Evolutionary conservation across 2,797 vertebrate genomes (phyloP).

Genomic region (Mus minutoides): DNA sequence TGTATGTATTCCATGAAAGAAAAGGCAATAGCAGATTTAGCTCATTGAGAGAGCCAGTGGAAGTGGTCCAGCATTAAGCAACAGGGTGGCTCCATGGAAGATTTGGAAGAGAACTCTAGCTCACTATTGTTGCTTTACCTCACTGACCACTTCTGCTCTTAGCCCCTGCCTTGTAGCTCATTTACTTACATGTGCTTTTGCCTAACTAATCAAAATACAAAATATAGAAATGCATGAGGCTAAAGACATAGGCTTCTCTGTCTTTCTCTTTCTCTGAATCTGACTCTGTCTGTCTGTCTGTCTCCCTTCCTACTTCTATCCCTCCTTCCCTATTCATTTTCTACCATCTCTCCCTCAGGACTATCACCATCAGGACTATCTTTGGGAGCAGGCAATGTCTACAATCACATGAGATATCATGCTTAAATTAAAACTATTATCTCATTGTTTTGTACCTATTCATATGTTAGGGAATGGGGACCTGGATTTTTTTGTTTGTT

Average conservation of each 20-base stretch:
- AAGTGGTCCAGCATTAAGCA: neutral
- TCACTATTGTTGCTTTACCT: neutral
- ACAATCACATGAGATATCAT: accelerated
- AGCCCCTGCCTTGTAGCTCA: neutral
- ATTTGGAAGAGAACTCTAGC: conserved; percentile 7
- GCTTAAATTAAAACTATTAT: neutral
- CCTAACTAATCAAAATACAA: neutral
- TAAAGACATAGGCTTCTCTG: neutral
- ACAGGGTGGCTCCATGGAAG: neutral
- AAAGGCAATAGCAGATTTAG: conserved; percentile 70
- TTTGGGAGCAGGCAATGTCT: neutral
- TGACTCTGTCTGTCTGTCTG: neutral
- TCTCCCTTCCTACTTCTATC: no score
- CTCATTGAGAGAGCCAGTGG: conserved; percentile 44
- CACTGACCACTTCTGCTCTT: neutral
- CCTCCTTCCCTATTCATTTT: no score
- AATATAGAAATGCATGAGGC: neutral
- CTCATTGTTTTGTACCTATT: neutral
- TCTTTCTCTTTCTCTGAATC: neutral
- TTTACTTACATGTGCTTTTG: neutral
- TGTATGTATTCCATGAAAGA: conserved; percentile 55
- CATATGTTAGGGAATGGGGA: neutral
- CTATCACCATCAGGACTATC: no score
- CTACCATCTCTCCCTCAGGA: neutral
- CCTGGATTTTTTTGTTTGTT: neutral